These are phyloP conservation scores for Trachelus stipa DNA, from an alignment of 2,888 invertebrate genomes.

Conservation along the genomic window DNA sequence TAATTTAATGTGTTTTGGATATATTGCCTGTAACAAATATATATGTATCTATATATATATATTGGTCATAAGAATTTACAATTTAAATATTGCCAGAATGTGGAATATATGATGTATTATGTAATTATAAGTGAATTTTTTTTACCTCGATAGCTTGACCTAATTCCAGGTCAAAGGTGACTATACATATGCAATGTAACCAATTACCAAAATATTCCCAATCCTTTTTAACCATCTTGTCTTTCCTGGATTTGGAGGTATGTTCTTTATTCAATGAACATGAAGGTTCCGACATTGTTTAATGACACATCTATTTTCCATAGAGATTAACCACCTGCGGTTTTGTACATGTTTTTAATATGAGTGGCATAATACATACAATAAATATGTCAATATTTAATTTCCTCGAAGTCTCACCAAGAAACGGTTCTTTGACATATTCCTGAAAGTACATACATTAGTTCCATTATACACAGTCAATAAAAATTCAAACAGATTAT, in stretches of 20 bases:
- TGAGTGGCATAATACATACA: not conserved
- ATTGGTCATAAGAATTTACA: slow-evolving; percentile 11
- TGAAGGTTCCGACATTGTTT: slow-evolving; percentile 33
- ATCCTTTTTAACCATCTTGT: slow-evolving; percentile 35
- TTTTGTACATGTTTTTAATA: not conserved
- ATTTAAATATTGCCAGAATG: slow-evolving; percentile 17
- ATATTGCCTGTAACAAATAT: slow-evolving; percentile 74
- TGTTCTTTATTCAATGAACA: slow-evolving; percentile 24
- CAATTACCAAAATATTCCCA: slow-evolving; percentile 90
- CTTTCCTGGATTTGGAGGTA: slow-evolving; percentile 19
- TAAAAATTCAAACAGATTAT: not conserved
- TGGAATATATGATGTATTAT: not conserved
- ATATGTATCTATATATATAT: not conserved
- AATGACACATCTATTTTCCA: not conserved
- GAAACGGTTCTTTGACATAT: not conserved
- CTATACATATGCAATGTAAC: slow-evolving; percentile 97
- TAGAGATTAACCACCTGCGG: not conserved
- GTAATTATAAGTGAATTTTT: not conserved
- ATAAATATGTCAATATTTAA: not conserved
- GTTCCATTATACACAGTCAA: not conserved
- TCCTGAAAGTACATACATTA: not conserved
- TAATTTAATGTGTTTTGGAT: slow-evolving; percentile 82
- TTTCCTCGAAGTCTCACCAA: not conserved
- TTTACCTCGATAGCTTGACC: slow-evolving; percentile 96
- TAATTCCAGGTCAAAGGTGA: slow-evolving; percentile 98